Evolutionary conservation across 2,888 invertebrate genomes (phyloP).

Genomic region (Orthosia cruda): DNA sequence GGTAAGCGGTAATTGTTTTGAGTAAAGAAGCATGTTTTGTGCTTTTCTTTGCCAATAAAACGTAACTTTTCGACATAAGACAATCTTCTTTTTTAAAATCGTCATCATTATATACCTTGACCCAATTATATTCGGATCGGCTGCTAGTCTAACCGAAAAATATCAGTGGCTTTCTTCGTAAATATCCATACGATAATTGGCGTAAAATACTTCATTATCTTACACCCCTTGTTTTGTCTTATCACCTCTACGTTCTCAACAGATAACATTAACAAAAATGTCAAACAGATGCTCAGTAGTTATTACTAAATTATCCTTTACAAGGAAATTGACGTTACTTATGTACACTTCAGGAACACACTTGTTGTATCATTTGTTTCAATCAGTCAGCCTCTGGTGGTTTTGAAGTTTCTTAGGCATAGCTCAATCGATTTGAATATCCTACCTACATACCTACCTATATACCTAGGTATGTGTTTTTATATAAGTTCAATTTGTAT

Average conservation of each 20-base stretch:
- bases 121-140: too few species aligned
- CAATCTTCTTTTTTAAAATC: neutral
- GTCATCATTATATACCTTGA: neutral
- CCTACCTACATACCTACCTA: neutral
- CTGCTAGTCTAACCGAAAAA: too few species aligned
- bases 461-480: neutral
- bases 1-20: conserved; percentile 17
- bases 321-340: neutral
- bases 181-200: neutral
- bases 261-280: neutral
- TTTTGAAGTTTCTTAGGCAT: neutral
- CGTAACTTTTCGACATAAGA: neutral
- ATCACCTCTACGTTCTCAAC: neutral
- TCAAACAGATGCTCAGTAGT: neutral
- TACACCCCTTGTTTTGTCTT: neutral
- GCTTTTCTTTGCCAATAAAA: neutral
- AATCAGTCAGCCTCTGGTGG: neutral
- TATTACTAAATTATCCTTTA: neutral
- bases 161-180: neutral
- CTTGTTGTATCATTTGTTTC: neutral
- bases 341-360: conserved; percentile 6
- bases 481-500: conserved; percentile 28
- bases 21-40: conserved; percentile 2
- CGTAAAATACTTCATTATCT: neutral
- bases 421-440: conserved; percentile 1